phyloP scores from a whole-genome alignment of 2,888 invertebrate genomes.

The Anaspis maculata region DNA sequence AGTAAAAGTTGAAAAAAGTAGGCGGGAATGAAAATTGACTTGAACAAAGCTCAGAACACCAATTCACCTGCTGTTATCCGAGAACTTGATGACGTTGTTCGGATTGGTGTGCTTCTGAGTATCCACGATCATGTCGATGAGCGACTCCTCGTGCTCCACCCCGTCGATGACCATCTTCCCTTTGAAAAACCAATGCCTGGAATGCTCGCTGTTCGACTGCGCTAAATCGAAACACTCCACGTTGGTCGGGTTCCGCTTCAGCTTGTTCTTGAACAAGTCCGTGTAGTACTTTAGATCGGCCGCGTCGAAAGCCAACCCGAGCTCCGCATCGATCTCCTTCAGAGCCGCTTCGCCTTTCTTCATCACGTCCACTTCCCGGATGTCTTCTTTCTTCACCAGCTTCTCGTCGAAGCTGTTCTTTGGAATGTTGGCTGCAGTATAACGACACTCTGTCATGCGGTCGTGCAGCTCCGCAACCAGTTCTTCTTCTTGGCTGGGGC shows the following conservation, averaged over 20 bases:
- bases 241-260: slow-evolving; percentile 89
- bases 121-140: slow-evolving; percentile 87
- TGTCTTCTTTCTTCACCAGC: slow-evolving; percentile 57
- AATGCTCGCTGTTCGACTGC: slow-evolving; percentile 97
- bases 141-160: slow-evolving; percentile 63
- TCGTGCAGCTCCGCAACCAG: slow-evolving; percentile 68
- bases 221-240: slow-evolving; percentile 97
- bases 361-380: slow-evolving; percentile 79
- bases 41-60: too few species aligned
- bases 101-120: slow-evolving; percentile 79
- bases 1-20: too few species aligned
- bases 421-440: slow-evolving; percentile 57
- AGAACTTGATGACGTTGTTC: slow-evolving; percentile 95
- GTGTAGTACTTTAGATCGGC: slow-evolving; percentile 91
- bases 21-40: too few species aligned
- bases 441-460: slow-evolving; percentile 88
- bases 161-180: slow-evolving; percentile 83
- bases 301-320: slow-evolving; percentile 83
- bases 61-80: slow-evolving; percentile 87
- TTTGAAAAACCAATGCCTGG: slow-evolving; percentile 98
- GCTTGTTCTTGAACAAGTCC: slow-evolving; percentile 69
- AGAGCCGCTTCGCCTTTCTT: slow-evolving; percentile 69
- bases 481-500: slow-evolving; percentile 39
- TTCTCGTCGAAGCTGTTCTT: slow-evolving; percentile 59
- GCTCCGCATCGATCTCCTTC: slow-evolving; percentile 54